These are phyloP conservation scores for Hirtodrosophila trivittata DNA, from an alignment of 2,888 invertebrate genomes.

Conservation along the genomic window DNA sequence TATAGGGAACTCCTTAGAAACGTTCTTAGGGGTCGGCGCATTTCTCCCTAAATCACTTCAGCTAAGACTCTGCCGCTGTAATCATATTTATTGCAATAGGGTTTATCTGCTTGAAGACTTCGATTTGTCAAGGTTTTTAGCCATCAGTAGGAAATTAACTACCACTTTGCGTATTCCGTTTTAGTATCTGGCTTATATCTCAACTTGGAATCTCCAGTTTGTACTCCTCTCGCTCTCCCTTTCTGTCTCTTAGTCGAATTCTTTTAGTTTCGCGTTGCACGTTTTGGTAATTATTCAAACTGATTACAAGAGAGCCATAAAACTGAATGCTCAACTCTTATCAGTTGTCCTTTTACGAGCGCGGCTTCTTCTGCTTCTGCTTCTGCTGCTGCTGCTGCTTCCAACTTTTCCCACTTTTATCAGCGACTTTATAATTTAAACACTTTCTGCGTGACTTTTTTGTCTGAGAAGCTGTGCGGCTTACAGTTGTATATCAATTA, in stretches of 20 bases:
- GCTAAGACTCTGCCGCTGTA: too few relatives aligned
- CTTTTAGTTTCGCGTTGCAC: conserved; percentile 49
- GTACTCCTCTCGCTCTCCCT: background rate
- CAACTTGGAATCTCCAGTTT: background rate
- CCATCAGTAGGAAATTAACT: background rate
- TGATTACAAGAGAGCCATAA: conserved; percentile 70
- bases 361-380: conserved; percentile 3
- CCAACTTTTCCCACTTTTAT: conserved; percentile 51
- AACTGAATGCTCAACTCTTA: conserved; percentile 65
- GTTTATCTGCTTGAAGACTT: too few relatives aligned
- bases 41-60: too few relatives aligned
- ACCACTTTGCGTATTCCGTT: too few relatives aligned
- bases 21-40: too few relatives aligned
- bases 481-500: conserved; percentile 67
- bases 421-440: conserved; percentile 62
- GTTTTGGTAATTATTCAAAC: conserved; percentile 76
- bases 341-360: conserved; percentile 55
- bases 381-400: background rate
- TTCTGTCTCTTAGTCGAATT: background rate
- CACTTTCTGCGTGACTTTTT: conserved; percentile 68
- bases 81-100: too few relatives aligned
- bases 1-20: too few relatives aligned
- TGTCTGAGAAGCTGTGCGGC: conserved; percentile 12
- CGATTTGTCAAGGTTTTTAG: background rate
- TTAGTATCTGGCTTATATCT: too few relatives aligned